A percentile compares a stretch with the other conserved stretches of the same genome.
phyloP scores from a whole-genome alignment of 2,113 vertebrate species.

The Centropus unirufus region DNA sequence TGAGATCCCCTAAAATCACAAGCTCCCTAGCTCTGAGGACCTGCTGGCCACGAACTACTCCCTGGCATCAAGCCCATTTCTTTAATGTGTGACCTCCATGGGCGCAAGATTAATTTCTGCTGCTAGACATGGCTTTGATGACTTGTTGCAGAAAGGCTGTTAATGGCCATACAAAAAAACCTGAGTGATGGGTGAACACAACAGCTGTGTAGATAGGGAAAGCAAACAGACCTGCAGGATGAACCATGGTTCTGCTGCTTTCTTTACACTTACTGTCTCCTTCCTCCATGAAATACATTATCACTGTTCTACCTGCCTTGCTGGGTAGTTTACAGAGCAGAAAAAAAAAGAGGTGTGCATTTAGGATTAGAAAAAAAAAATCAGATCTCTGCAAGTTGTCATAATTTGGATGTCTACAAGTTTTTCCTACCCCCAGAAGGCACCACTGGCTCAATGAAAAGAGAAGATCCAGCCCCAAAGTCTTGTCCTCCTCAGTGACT shows the following conservation, averaged over 20 bases:
- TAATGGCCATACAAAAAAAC: neutral
- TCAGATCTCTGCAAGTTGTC: neutral
- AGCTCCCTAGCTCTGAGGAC: neutral
- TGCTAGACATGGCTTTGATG: neutral
- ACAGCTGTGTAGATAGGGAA: conserved; percentile 16
- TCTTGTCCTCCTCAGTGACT: neutral
- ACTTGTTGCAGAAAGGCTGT: neutral
- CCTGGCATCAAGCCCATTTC: neutral
- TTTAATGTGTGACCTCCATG: neutral
- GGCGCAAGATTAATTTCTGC: neutral
- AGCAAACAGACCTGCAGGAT: conserved; percentile 1
- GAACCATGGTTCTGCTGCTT: neutral
- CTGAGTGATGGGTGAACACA: neutral
- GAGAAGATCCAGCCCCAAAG: neutral
- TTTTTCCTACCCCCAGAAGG: neutral
- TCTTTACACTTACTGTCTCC: neutral
- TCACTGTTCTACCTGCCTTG: neutral
- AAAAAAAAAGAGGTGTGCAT: neutral
- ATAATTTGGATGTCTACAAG: neutral
- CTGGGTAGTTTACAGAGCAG: neutral
- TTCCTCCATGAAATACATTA: neutral
- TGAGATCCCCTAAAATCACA: neutral
- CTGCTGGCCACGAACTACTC: neutral
- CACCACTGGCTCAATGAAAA: neutral
- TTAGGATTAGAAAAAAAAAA: neutral